Base-by-base conservation (phyloP, 2,888 invertebrate species). In the Apocheima hispidaria region DNA sequence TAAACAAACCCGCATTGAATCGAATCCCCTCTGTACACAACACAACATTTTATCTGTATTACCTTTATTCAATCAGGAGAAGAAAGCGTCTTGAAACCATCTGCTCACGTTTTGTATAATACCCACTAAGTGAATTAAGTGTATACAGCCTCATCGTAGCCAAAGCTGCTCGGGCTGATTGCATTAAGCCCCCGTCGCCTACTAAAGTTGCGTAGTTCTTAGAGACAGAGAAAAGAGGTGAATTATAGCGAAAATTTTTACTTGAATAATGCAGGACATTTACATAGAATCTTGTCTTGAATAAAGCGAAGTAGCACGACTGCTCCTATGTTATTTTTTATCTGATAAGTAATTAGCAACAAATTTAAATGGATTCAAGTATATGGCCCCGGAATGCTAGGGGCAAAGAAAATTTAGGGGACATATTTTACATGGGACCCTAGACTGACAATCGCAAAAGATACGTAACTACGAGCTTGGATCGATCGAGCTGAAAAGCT, bases 131-230 rank as follows among this genome's bases (percentile, higher is more conserved):
- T 68, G 59, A 65, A 73, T 74, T 68, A 69, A 57, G 53, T 54
- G 53, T 28, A 60, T 60, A 67, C 55, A 58, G 55, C 46, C 56
- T 58, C 60, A 64, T 49, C 49, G 49, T 50, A 60, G 64, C 63
- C 60, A 63, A 70, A 73, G 65, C 66, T 61, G 51, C 63, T 58
- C 48, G 46, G 58, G 48, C 35, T 69, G 70, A 78, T 77, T 74
- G 62, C 68, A 74, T 78, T 71, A 56, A 60, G 51, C 56, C 35
- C 49, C 55, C 23, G 46, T 44, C 44, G 58, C 51, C 40, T 51
- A 16, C 46, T 43, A 56, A 60, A 51, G 53, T 63, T 54, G 35
- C 50, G 43, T 53, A 58, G 44, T 57, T 56, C 43, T 50, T 26
- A 51, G 18, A 10, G 23, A 49, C n/a, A 40, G 18, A 23, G 50